These are phyloP conservation scores for Periophthalmus magnuspinnatus DNA, from an alignment of 2,797 vertebrate genomes.

Conservation along the genomic window DNA sequence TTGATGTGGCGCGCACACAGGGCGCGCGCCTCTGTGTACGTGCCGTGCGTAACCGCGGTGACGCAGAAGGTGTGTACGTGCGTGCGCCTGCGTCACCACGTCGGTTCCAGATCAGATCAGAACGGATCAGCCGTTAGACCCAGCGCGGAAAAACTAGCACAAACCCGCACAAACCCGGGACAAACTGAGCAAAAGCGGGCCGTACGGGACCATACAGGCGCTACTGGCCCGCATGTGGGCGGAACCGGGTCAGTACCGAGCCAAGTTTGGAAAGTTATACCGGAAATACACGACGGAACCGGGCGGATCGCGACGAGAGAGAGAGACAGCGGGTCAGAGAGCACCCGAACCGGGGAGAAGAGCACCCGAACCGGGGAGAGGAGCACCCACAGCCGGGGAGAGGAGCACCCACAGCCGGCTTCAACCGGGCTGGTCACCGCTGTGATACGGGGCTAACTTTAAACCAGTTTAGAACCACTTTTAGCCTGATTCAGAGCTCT, in stretches of 20 bases:
- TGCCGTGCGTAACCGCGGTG: constrained; percentile 6
- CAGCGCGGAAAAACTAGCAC: not conserved
- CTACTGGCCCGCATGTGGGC: constrained; percentile 7
- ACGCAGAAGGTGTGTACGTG: constrained; percentile 19
- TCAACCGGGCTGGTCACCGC: not conserved
- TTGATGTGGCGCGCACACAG: not conserved
- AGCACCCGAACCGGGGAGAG: not conserved
- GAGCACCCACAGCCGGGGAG: not conserved
- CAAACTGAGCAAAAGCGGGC: not conserved
- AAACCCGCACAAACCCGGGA: constrained; percentile 2
- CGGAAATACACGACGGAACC: constrained; percentile 18
- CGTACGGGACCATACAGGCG: not conserved
- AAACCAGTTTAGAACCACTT: not conserved
- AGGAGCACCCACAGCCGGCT: too few species aligned
- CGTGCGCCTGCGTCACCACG: constrained; percentile 58
- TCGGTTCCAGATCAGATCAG: constrained; percentile 42
- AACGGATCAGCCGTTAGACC: constrained; percentile 13
- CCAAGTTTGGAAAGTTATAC: not conserved
- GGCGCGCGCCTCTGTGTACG: constrained; percentile 4
- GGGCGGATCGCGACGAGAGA: constrained; percentile 24
- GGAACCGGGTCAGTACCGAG: constrained; percentile 17
- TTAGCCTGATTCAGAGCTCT: not conserved
- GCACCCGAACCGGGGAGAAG: not conserved
- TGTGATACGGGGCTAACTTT: not conserved
- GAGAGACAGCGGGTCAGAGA: constrained; percentile 18